These are phyloP conservation scores for Paedocypris sp. DNA, from an alignment of 2,113 vertebrate genomes.

Conservation along the genomic window DNA sequence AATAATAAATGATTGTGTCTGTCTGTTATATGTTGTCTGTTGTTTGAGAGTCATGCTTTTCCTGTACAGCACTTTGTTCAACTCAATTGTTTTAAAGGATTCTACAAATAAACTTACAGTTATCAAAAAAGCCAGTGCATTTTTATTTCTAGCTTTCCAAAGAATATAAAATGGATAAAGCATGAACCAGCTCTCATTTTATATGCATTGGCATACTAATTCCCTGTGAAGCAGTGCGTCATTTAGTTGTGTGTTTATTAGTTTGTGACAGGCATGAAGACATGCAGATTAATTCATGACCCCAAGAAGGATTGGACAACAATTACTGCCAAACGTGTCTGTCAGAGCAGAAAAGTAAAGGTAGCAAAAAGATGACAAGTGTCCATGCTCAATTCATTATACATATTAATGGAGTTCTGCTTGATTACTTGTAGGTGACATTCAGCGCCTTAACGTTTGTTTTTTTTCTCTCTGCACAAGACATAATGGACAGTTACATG, in stretches of 20 bases:
- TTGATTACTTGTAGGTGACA: constrained; percentile 63
- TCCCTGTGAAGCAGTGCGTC: constrained; percentile 49
- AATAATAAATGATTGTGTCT: no score
- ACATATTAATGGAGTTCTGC: constrained; percentile 68
- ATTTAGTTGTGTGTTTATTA: constrained; percentile 71
- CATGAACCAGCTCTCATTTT: neutral
- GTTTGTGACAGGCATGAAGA: constrained; percentile 67
- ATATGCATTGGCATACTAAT: constrained; percentile 31
- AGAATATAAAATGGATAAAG: no score
- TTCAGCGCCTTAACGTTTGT: constrained; percentile 45
- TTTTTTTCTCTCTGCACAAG: constrained; percentile 50
- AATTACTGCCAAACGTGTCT: constrained; percentile 64
- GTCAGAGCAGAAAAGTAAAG: constrained; percentile 67
- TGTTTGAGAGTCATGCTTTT: no score
- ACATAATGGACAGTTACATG: constrained; percentile 59
- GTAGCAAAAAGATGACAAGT: constrained; percentile 60
- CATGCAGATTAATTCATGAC: constrained; percentile 69
- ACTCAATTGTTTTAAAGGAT: no score
- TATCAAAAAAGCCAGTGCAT: no score
- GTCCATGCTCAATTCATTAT: constrained; percentile 70
- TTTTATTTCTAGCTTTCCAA: no score
- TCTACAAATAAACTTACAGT: no score
- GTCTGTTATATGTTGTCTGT: no score
- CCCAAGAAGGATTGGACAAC: constrained; percentile 66
- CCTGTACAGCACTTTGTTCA: no score